phyloP scores from a whole-genome alignment of 2,888 invertebrate species.

The Plebejus anna region DNA sequence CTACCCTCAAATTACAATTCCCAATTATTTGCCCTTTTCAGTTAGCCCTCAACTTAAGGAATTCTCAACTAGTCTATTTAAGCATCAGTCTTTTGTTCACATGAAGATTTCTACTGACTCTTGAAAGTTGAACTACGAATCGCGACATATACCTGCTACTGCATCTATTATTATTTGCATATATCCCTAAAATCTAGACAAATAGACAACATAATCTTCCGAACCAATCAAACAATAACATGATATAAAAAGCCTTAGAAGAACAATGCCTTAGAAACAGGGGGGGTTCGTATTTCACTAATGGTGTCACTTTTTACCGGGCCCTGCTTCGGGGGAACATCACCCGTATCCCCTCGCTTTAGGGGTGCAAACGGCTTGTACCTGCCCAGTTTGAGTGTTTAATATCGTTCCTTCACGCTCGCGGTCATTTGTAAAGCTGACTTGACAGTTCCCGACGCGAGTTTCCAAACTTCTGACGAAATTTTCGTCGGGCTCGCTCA shows the following conservation, averaged over 20 bases:
- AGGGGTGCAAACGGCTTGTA: not conserved
- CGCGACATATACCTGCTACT: not conserved
- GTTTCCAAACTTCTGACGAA: slow-evolving; percentile 6
- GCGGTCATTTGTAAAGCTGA: slow-evolving; percentile 61
- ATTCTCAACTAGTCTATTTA: not conserved
- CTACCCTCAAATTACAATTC: not conserved
- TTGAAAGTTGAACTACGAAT: too few relatives aligned
- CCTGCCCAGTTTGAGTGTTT: slow-evolving; percentile 37
- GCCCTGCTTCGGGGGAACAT: not conserved
- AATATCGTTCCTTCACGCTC: slow-evolving; percentile 62
- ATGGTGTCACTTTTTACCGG: slow-evolving; percentile 19
- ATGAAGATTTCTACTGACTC: too few relatives aligned
- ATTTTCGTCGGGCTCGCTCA: not conserved
- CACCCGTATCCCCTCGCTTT: not conserved
- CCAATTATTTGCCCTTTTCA: not conserved
- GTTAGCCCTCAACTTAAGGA: not conserved
- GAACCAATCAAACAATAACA: not conserved
- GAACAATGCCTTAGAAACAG: not conserved
- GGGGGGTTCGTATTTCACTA: slow-evolving; percentile 8
- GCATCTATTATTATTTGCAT: too few relatives aligned
- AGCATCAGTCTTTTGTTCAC: not conserved
- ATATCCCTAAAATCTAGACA: not conserved
- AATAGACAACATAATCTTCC: not conserved
- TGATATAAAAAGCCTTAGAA: not conserved
- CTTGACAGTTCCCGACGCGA: slow-evolving; percentile 50